Percentiles rank a stretch among this genome's conserved stretches.
These are phyloP conservation scores for Damaliscus lunatus DNA, from an alignment of 2,113 vertebrate genomes.

Conservation along the genomic window DNA sequence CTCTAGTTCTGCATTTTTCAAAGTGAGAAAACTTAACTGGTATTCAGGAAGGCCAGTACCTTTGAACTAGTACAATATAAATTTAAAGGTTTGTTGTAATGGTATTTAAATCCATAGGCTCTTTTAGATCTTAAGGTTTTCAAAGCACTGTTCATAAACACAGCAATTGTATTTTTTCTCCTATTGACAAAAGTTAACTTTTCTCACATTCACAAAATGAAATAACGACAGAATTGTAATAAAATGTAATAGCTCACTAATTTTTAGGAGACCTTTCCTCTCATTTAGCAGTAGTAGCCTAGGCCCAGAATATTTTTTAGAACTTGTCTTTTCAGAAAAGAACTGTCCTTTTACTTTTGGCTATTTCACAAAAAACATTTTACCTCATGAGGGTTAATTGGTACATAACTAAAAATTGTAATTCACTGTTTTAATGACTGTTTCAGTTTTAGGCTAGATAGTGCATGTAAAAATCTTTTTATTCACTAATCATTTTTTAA, in stretches of 20 bases:
- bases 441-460: neutral
- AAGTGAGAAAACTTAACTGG: slow-evolving; percentile 1
- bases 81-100: neutral
- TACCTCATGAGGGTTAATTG: neutral
- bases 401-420: neutral
- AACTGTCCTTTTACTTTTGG: neutral
- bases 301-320: neutral
- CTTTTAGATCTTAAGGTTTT: slow-evolving; percentile 30
- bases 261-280: neutral
- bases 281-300: neutral
- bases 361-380: slow-evolving; percentile 27
- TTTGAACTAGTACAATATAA: slow-evolving; percentile 10
- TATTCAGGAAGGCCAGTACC: neutral
- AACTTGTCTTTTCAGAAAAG: neutral
- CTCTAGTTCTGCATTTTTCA: slow-evolving; percentile 31
- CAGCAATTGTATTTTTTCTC: neutral
- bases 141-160: neutral
- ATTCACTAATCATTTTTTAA: neutral
- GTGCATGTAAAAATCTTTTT: neutral
- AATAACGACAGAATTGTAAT: slow-evolving; percentile 2
- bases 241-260: neutral
- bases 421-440: slow-evolving; percentile 10
- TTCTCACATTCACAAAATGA: neutral
- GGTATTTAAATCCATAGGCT: neutral
- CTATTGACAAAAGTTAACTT: neutral